These are phyloP conservation scores for Struthio camelus DNA, from an alignment of 2,113 vertebrate species.

Conservation along the genomic window DNA sequence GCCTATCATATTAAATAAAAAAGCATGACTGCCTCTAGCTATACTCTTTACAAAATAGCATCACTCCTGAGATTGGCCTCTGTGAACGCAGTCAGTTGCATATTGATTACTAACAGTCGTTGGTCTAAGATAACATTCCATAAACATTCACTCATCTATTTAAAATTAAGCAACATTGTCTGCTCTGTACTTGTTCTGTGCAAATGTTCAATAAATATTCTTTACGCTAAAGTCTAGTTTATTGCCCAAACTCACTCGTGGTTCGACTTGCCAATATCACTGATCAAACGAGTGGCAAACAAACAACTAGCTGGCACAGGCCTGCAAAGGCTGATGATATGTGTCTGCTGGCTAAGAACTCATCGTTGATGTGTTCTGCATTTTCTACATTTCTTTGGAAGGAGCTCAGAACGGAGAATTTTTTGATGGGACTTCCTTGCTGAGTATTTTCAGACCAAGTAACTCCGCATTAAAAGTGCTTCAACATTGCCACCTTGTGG, in stretches of 20 bases:
- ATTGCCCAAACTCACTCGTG: background rate
- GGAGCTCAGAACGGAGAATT: background rate
- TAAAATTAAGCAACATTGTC: background rate
- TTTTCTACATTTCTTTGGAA: background rate
- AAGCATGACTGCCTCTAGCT: background rate
- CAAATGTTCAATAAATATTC: background rate
- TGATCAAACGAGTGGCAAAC: background rate
- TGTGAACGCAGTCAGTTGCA: background rate
- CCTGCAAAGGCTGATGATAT: background rate
- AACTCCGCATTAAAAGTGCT: background rate
- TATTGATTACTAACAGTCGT: background rate
- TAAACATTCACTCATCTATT: background rate
- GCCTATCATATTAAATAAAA: background rate
- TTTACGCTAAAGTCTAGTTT: background rate
- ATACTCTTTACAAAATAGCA: background rate
- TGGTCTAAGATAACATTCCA: background rate
- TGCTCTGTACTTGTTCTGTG: background rate
- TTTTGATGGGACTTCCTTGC: background rate
- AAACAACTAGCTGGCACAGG: background rate
- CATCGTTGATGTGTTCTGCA: background rate
- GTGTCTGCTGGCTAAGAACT: background rate
- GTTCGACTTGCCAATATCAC: background rate
- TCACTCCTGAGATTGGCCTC: background rate
- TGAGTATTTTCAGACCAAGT: background rate
- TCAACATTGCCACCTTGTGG: constrained; percentile 48